Conservation (phyloP, 1,140 invertebrate species). For the Drosophila prosaltans region DNA sequence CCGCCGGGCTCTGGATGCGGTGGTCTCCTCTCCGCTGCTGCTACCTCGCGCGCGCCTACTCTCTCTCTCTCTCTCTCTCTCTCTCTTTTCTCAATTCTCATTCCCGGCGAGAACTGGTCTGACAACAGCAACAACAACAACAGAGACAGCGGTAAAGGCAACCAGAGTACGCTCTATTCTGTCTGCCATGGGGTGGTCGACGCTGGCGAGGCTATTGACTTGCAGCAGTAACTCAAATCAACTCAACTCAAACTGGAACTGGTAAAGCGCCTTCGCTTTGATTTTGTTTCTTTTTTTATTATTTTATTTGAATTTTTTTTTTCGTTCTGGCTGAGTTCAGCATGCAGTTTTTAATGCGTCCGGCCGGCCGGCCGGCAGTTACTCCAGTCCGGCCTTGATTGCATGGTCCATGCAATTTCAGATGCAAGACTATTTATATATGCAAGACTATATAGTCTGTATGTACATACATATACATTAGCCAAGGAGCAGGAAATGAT, state of each 20-base stretch:
- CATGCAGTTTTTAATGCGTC: constrained; percentile 27
- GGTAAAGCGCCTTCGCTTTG: constrained; percentile 42
- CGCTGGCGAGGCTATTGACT: constrained; percentile 68
- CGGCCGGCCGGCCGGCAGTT: background rate
- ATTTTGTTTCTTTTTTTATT: constrained; percentile 19
- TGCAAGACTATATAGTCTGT: background rate
- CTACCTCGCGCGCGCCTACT: background rate
- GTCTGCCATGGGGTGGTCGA: constrained; percentile 30
- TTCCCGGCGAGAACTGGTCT: constrained; percentile 48
- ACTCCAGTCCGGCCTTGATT: background rate
- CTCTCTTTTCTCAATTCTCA: constrained; percentile 20
- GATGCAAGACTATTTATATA: background rate
- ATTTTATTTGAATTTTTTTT: constrained; percentile 21
- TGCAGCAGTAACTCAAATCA: constrained; percentile 38
- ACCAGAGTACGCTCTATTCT: constrained; percentile 21
- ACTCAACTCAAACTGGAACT: constrained; percentile 59
- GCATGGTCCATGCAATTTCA: constrained; percentile 4
- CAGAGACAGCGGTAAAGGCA: background rate
- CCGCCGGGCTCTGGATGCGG: constrained; percentile 67
- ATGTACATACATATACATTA: background rate
- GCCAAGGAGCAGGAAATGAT: constrained; percentile 15
- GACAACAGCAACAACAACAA: constrained; percentile 3
- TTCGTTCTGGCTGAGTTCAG: constrained; percentile 42
- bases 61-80: constrained; percentile 20
- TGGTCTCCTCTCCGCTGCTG: constrained; percentile 12